Base-by-base conservation (phyloP, 2,113 vertebrate genomes). In the Oreochromis spilurus region DNA sequence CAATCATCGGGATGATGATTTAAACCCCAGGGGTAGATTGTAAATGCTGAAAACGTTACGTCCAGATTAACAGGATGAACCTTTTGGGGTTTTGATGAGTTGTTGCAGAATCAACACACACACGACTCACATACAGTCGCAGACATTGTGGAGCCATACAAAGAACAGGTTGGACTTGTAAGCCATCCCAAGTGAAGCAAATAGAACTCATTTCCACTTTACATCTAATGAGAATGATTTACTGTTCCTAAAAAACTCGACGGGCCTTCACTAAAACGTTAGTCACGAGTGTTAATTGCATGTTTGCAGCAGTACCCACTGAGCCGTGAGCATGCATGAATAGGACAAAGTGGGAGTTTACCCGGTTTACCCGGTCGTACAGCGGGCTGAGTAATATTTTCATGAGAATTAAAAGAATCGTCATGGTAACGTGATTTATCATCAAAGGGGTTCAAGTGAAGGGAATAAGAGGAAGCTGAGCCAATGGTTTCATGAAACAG, bases 81-180 rank as follows among this genome's bases (percentile, higher is more conserved):
- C 60, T 65, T 65, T 38, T 13, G 34, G 17, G 19, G 14, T 29
- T 45, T 3, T 75, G 24, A 72, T 72, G 67, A 17, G 14, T 72
- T 72, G 67, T 10, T 72, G 21, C 40, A 45, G 14, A 48, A 75
- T 17, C 40, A 48, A 19, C 67, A 72, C 40, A 26, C 38, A 43
- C 67, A 4, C 1, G 6, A 72, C 3, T 45, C 14, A 11, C 21
- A 72, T 26, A 17, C 14, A 45, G 38, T 72, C 5, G 5, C 67
- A 72, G 21, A 72, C 21, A 72, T 72, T 72, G 21, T 26, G 40
- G 40, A 26, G 40, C 40, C 5, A 2, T 11, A 29, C 13, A 75
- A 75, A 75, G 40, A 48, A 75, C 67, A 75, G 91, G 83, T 90
- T 92, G 55, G 48, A 89, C 88, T 81, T 82, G 82, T 77, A 77